These are phyloP conservation scores for Turritopsis dohrnii DNA, from an alignment of 30 jellyfish, hydroid and myxozoan species.

Conservation along the genomic window DNA sequence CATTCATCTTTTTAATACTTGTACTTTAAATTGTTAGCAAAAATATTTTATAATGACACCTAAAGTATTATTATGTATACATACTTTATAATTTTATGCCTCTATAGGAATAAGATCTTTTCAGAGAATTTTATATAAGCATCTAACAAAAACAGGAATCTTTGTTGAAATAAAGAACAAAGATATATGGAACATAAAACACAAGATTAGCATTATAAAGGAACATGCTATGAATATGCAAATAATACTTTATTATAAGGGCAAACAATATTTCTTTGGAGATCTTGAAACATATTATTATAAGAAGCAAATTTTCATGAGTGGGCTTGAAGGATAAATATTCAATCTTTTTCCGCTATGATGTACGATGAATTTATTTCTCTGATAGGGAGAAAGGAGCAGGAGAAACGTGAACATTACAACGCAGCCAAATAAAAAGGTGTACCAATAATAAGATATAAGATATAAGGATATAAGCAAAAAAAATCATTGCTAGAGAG, in stretches of 20 bases:
- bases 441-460: too few relatives aligned
- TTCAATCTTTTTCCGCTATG: too few relatives aligned
- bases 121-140: neutral
- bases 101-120: neutral
- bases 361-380: too few relatives aligned
- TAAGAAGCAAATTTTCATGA: neutral
- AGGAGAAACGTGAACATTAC: too few relatives aligned
- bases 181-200: too few relatives aligned
- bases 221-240: neutral
- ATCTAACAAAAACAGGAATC: neutral
- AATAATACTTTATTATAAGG: neutral
- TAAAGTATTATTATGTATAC: neutral
- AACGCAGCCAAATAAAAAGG: too few relatives aligned
- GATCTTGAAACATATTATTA: neutral
- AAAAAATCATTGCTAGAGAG: too few relatives aligned
- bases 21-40: neutral
- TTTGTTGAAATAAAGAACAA: neutral
- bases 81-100: neutral
- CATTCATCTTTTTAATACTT: slow-evolving; percentile 37
- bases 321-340: neutral
- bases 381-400: too few relatives aligned
- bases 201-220: neutral
- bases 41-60: neutral
- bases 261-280: neutral
- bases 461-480: too few relatives aligned